Conservation (phyloP, 2,113 vertebrate genomes). For the Rhegmatorhina hoffmannsi region DNA sequence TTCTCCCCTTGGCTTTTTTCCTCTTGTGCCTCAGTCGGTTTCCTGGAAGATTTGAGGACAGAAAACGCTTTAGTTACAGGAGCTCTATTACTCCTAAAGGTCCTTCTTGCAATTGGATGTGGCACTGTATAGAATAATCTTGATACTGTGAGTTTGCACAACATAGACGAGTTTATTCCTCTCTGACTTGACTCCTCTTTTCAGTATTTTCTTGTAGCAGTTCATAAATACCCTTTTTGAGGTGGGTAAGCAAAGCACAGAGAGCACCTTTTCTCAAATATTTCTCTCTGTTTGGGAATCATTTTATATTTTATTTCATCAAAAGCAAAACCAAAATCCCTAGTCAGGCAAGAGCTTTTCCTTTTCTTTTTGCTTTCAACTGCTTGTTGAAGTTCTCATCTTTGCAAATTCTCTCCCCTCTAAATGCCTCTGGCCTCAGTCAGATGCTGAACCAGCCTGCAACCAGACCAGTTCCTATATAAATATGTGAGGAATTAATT, state of each 20-base stretch:
- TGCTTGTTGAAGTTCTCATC: neutral
- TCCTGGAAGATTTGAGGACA: constrained; percentile 50
- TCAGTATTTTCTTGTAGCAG: neutral
- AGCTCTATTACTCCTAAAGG: constrained; percentile 51
- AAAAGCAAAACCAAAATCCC: neutral
- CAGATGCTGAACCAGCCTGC: neutral
- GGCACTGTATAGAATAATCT: constrained; percentile 50
- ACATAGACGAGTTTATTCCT: neutral
- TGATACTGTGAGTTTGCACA: neutral
- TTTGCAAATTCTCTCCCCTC: neutral
- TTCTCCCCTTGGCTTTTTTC: neutral
- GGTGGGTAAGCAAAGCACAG: neutral
- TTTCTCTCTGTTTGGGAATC: neutral
- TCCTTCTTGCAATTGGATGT: constrained; percentile 41
- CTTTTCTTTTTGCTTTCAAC: neutral
- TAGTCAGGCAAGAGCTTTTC: neutral
- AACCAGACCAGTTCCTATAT: too few species aligned
- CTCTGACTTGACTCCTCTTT: neutral
- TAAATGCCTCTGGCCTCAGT: neutral
- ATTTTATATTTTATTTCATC: neutral
- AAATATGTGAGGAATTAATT: neutral
- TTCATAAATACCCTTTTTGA: neutral
- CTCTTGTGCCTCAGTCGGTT: constrained; percentile 1
- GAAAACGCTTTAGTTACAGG: constrained; percentile 56
- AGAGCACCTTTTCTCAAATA: neutral